These are phyloP conservation scores for Scopus umbretta DNA, from an alignment of 2,113 vertebrate genomes.

Conservation along the genomic window DNA sequence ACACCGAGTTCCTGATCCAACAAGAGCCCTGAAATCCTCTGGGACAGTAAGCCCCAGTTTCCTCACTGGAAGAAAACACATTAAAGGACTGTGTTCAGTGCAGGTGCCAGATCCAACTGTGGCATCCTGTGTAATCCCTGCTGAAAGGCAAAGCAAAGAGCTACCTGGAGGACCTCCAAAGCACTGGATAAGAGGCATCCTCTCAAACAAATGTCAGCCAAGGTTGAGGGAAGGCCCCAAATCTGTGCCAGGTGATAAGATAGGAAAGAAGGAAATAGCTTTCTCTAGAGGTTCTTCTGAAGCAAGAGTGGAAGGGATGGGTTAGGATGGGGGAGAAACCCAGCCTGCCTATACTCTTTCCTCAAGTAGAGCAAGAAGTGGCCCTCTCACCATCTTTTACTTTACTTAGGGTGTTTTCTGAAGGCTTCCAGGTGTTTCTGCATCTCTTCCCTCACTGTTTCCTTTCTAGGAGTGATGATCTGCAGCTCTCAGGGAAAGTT, in stretches of 20 bases:
- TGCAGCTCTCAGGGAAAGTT: neutral
- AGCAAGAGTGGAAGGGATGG: neutral
- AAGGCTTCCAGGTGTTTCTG: neutral
- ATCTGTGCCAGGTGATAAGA: neutral
- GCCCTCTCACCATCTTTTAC: neutral
- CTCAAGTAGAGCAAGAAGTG: neutral
- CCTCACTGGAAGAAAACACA: neutral
- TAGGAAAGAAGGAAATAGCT: neutral
- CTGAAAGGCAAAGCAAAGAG: neutral
- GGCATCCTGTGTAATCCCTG: neutral
- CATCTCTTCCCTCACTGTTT: neutral
- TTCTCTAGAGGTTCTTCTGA: neutral
- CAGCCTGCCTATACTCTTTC: neutral
- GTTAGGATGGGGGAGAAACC: neutral
- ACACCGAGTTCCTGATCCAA: neutral
- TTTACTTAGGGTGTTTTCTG: neutral
- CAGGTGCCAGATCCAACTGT: neutral
- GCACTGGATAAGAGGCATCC: neutral
- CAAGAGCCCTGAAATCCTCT: neutral
- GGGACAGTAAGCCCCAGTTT: neutral
- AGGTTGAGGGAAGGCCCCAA: neutral
- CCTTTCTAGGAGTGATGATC: neutral
- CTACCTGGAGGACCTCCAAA: neutral
- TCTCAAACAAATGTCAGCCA: neutral
- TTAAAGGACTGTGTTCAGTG: neutral